phyloP scores from a whole-genome alignment of 1,140 invertebrate species.

The Drosophila pseudoobscura region DNA sequence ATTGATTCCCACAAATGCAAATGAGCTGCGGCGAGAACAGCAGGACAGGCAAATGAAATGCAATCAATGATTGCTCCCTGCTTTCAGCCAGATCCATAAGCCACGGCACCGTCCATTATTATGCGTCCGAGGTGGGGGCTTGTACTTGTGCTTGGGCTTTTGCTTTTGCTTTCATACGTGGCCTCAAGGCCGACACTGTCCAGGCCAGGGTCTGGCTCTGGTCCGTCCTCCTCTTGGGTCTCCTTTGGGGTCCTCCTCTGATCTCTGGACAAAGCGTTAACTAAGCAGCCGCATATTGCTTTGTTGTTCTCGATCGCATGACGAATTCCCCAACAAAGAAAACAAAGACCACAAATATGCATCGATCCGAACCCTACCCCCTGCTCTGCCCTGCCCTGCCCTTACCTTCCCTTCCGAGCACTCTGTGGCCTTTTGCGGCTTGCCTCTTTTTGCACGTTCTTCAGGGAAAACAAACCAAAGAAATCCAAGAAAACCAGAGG shows the following conservation, averaged over 20 bases:
- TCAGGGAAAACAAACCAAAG: conserved; percentile 55
- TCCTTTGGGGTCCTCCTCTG: not conserved
- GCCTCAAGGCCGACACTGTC: conserved; percentile 64
- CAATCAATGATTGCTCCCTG: conserved; percentile 58
- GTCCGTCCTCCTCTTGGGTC: conserved; percentile 11
- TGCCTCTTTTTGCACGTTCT: conserved; percentile 58
- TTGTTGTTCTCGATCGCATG: conserved; percentile 56
- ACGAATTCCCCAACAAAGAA: conserved; percentile 63
- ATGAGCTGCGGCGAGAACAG: conserved; percentile 18
- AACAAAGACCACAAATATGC: conserved; percentile 78
- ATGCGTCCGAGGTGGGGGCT: conserved; percentile 64
- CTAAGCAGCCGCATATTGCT: conserved; percentile 59
- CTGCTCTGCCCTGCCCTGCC: too few species aligned
- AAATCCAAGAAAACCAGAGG: conserved; percentile 47
- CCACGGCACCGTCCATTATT: conserved; percentile 50
- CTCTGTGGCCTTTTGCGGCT: conserved; percentile 36
- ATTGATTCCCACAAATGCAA: conserved; percentile 76
- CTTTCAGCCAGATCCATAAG: conserved; percentile 38
- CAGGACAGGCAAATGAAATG: conserved; percentile 66
- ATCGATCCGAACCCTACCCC: conserved; percentile 43
- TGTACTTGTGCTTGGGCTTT: not conserved
- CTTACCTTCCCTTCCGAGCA: not conserved
- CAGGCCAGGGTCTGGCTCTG: conserved; percentile 45
- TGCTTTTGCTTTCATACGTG: conserved; percentile 70
- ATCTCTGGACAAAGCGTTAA: conserved; percentile 63